Base-by-base conservation (phyloP, 2,113 vertebrate species). In the Mellivora capensis region DNA sequence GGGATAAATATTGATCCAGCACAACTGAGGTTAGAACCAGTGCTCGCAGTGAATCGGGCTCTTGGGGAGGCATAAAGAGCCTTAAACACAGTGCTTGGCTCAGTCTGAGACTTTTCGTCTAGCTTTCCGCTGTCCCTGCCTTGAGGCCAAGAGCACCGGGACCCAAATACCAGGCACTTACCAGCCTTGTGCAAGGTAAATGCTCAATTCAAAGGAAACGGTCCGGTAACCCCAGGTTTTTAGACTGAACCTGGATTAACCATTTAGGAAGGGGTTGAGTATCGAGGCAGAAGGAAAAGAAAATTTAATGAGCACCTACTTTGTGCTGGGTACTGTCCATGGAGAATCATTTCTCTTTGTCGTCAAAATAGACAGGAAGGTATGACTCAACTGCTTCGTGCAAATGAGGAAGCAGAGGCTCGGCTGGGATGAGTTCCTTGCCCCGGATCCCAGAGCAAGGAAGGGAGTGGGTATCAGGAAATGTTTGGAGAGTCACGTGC, bases 1-100 rank as follows among this genome's bases (percentile, higher is more conserved):
- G 27, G 42, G 31, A 44, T 25, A 13, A 57, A 42, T 15, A 27
- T 3, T 13, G 3, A 39, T 31, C 29, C 25, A 7, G 44, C 74
- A 21, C 42, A 0, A 7, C 85, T 59, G 72, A 47, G 49, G 39
- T 34, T 9, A 15, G 90, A n/a, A 34, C 31, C 25, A 52, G 12
- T 0, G 47, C 31, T n/a, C 0, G 1, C 2, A 2, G 67, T 10
- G 92, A 39, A 8, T 10, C 0, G 0, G n/a, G 64, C 62, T 21
- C 52, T 4, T 4, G n/a, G 61, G 20, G 71, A 47, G 34, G 6
- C 39, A 2, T 1, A 27, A 17, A 52, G 29, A 57, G 52, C 29
- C 83, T n/a, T 31, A 4, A 6, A 12, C 23, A 21, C 23, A 4
- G 2, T 0, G 3, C 59, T 59, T 42, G 34, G 49, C 69, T 61